Conservation (phyloP, 1,140 invertebrate species). For the Onthophagus taurus region DNA sequence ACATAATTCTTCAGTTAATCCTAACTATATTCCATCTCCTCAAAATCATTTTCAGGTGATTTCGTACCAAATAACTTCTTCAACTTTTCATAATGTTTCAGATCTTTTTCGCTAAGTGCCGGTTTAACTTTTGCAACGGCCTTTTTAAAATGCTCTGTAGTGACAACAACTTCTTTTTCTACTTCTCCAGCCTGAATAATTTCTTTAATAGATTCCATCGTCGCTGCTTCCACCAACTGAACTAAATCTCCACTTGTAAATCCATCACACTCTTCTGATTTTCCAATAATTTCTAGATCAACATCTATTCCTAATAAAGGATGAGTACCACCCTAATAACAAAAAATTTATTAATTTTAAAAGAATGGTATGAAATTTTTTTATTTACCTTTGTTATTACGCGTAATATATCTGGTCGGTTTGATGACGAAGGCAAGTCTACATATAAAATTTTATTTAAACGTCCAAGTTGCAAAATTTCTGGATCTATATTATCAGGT, state of each 20-base stretch:
- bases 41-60: constrained; percentile 25
- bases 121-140: constrained; percentile 70
- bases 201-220: constrained; percentile 64
- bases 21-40: constrained; percentile 36
- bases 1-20: neutral
- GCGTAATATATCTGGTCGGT: constrained; percentile 80
- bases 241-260: constrained; percentile 91
- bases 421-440: constrained; percentile 70
- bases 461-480: constrained; percentile 87
- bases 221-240: constrained; percentile 75
- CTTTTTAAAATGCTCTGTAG: constrained; percentile 41
- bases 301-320: constrained; percentile 70
- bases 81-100: constrained; percentile 34
- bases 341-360: constrained; percentile 10
- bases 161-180: constrained; percentile 34
- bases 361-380: too few species aligned
- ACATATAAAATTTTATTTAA: constrained; percentile 93
- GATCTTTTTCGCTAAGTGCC: constrained; percentile 60
- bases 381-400: constrained; percentile 89
- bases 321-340: constrained; percentile 58
- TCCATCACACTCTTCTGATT: constrained; percentile 57
- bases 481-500: constrained; percentile 94
- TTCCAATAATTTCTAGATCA: constrained; percentile 56
- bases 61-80: constrained; percentile 28
- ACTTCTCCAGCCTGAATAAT: constrained; percentile 39